Conservation (phyloP, 2,113 vertebrate genomes). For the Siphamia tubifer region DNA sequence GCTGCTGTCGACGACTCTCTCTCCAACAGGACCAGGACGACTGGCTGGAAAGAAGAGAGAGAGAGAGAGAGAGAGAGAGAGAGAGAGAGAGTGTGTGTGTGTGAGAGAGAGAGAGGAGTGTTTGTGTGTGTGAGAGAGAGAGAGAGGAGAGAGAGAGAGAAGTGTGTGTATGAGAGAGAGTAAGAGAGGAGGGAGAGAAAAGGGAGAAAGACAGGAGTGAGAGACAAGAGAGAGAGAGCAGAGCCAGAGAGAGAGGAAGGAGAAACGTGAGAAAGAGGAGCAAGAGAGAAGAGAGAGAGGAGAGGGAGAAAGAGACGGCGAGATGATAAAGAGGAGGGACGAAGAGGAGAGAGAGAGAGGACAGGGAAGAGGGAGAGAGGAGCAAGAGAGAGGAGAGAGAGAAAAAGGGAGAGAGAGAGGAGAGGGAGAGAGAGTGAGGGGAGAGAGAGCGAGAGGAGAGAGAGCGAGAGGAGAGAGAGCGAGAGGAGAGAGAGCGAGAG, state of each 20-base stretch:
- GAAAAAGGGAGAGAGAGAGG: constrained; percentile 77
- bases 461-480: constrained; percentile 73
- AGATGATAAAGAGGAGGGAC: no score
- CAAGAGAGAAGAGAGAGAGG: constrained; percentile 70
- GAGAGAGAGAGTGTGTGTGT: constrained; percentile 75
- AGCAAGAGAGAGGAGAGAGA: constrained; percentile 74
- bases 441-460: constrained; percentile 75
- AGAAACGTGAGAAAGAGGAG: constrained; percentile 72
- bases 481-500: constrained; percentile 66
- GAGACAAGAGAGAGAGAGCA: constrained; percentile 68
- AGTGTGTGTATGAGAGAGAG: no score
- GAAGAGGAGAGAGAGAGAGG: constrained; percentile 69
- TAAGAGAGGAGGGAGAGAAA: constrained; percentile 77
- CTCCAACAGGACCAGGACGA: constrained; percentile 83
- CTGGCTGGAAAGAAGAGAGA: constrained; percentile 77
- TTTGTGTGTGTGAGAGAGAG: no score
- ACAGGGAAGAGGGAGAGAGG: constrained; percentile 68
- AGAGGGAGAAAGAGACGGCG: constrained; percentile 73
- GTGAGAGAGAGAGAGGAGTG: constrained; percentile 56
- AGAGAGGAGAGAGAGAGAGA: constrained; percentile 70
- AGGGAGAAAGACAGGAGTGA: constrained; percentile 72
- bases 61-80: constrained; percentile 70
- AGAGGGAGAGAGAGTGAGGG: constrained; percentile 63
- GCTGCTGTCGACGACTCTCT: constrained; percentile 61
- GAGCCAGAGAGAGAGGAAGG: no score